Base-by-base conservation (phyloP, 2,888 invertebrate species). In the Lissonota sp. region DNA sequence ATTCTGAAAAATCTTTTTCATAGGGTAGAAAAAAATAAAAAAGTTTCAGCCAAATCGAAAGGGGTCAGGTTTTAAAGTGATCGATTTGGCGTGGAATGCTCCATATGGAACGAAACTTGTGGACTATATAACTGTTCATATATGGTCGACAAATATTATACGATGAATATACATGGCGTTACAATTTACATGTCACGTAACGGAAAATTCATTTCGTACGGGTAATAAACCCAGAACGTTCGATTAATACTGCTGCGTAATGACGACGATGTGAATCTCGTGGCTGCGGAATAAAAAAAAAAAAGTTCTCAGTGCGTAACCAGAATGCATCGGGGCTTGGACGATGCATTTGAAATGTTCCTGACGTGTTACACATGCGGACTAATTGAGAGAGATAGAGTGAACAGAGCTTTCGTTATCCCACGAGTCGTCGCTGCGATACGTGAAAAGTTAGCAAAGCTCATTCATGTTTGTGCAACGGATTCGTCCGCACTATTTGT, bases 381-480 rank as follows among this genome's bases (percentile, higher is more conserved):
- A 26, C 26, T 1, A 3, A 26, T 26, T 26, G 44, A 63, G 10
- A 44, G 62, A 16, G 62, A 62, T 10, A 7, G 46, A 26, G 63
- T 44, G 44, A 16, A 39, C 42, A 60, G 49, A 40, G 37, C 12
- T 72, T 7, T 6, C 12, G 12, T 4, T 51, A 12, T 63, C 42
- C 26, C 53, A 44, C 51, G 62, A 42, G 37, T 53, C 26, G 26
- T 5, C 26, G n/a, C 26, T 42, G 37, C 37, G 37, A 53, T 63
- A 62, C 44, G 46, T 4, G 40, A 39, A 55, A 63, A 64, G 70
- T 55, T 49, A 40, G 57, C 83, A 71, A 76, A 83, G 84, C 70
- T 85, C 85, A 88, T 89, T 89, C 87, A 86, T 87, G 86, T 88
- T 88, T 87, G 86, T 87, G 84, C 83, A 87, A 88, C 83, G 26